These are phyloP conservation scores for Matsumurasca onukii DNA, from an alignment of 1,140 invertebrate species.

Conservation along the genomic window DNA sequence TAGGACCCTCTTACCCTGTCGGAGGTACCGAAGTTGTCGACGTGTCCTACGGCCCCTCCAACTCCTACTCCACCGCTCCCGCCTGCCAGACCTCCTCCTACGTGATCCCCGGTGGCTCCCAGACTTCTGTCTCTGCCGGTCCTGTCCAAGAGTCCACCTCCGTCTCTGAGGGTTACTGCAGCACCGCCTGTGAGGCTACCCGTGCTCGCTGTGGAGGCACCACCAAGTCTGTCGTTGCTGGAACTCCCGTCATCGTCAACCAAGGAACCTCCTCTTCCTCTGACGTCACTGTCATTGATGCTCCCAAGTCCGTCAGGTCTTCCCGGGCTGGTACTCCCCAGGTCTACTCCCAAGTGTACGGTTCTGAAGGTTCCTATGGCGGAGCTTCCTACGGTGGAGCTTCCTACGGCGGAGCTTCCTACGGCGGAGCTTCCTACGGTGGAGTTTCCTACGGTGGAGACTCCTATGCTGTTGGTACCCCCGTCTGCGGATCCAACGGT, in stretches of 20 bases:
- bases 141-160: not conserved
- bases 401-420: not conserved
- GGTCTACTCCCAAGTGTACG: not conserved
- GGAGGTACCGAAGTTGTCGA: not conserved
- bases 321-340: not conserved
- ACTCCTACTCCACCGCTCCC: not conserved
- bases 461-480: not conserved
- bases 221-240: not conserved
- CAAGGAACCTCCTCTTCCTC: not conserved
- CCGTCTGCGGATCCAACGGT: not conserved
- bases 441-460: not conserved
- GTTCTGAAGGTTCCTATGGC: not conserved
- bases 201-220: not conserved
- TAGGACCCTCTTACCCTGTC: not conserved
- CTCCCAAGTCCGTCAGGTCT: not conserved
- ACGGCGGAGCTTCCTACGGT: not conserved
- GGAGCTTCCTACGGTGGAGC: not conserved
- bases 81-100: conserved; percentile 6
- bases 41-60: not conserved
- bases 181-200: conserved; percentile 8
- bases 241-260: not conserved
- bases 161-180: conserved; percentile 1
- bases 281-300: not conserved
- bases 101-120: not conserved
- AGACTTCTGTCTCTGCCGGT: not conserved